Conservation (phyloP, 2,797 vertebrate species). For the Potorous gilbertii region DNA sequence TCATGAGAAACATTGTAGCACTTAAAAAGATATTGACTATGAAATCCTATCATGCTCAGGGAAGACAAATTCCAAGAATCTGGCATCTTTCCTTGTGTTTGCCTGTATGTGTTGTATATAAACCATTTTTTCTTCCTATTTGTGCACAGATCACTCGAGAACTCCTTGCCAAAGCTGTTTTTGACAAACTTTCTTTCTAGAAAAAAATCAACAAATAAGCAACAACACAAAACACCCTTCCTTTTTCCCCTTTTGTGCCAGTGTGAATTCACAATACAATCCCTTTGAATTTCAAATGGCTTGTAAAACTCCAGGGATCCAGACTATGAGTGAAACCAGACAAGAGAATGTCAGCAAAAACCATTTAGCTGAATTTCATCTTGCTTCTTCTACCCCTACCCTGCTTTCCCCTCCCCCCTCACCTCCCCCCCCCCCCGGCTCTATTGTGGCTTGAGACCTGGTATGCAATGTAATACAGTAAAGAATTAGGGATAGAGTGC, state of each 20-base stretch:
- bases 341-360: slow-evolving; percentile 62
- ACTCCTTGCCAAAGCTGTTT: slow-evolving; percentile 69
- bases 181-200: slow-evolving; percentile 71
- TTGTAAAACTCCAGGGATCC: slow-evolving; percentile 64
- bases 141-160: slow-evolving; percentile 41
- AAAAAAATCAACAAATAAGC: not conserved
- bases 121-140: slow-evolving; percentile 58
- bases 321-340: slow-evolving; percentile 69
- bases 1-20: slow-evolving; percentile 27
- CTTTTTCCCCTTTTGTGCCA: slow-evolving; percentile 25
- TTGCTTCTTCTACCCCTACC: not conserved
- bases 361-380: slow-evolving; percentile 57
- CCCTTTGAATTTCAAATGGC: slow-evolving; percentile 66
- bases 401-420: not conserved
- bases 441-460: slow-evolving; percentile 36
- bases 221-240: not conserved
- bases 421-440: slow-evolving; percentile 42
- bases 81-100: slow-evolving; percentile 51
- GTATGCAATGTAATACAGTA: slow-evolving; percentile 35
- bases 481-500: slow-evolving; percentile 59
- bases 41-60: slow-evolving; percentile 36
- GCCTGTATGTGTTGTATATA: slow-evolving; percentile 29
- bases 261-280: slow-evolving; percentile 33
- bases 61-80: slow-evolving; percentile 27
- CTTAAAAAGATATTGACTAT: not conserved